Base-by-base conservation (phyloP, 1,140 invertebrate genomes). In the Bombus superbus region DNA sequence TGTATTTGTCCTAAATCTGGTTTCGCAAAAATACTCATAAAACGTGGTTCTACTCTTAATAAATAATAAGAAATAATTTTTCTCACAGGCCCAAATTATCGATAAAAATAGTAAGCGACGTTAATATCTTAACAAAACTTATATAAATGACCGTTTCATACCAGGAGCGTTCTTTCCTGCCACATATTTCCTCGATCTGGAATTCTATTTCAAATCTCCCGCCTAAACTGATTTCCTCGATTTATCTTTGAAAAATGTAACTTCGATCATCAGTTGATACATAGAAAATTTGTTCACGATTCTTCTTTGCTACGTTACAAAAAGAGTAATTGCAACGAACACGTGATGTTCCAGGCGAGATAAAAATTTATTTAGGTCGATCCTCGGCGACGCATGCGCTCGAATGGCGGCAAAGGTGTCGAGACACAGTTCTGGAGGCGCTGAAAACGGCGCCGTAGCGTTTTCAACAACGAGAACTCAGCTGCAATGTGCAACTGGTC, bases 341-440 rank as follows among this genome's bases (percentile, higher is more conserved):
- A 10, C 10, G n/a, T 57, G 11, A 62, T 71, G 5, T 85, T 85
- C 4, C 59, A 85, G 59, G 28, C 66, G 3, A 8, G 62, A 53
- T 72, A 64, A 11, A 13, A 18, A 18, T 25, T 59, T 40, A 22
- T 32, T 66, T 6, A 32, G 1, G 25, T 68, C 3, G 9, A 25
- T 35, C 11, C 40, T 68, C 2, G 5, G 15, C 32, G 35, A 28
- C 80, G 59, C 76, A 83, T 86, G 86, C 86, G 74, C 44, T 1
- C 42, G 5, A 25, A 87, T 90, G 85, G 68, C 74, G 80, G 47
- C 86, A 11, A 90, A 88, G 76, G 73, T 86, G 25, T 22, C 77
- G 22, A 88, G 25, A 69, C 79, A 85, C 71, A 64, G 75, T 73
- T 85, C 59, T 64, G 83, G 72, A 57, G 90, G 92, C 91, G 87